Evolutionary conservation across 2,888 invertebrate species (phyloP), one percentile per base, ranked within the genome.

Genomic region (Rhabditoides inermis): DNA sequence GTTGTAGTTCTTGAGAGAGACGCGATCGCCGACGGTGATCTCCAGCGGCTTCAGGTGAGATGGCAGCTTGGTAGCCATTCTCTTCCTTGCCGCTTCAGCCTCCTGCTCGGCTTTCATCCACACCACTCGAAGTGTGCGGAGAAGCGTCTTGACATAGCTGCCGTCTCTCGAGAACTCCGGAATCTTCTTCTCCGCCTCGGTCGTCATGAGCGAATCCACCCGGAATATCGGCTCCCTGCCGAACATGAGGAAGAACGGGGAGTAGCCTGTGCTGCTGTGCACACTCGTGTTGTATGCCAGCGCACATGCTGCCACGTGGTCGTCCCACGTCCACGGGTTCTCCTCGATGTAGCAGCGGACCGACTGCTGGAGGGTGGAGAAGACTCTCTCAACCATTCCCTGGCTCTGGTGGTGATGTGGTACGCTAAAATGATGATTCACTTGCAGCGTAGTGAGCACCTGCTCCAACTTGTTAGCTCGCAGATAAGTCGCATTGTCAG

Each of bases 401-500:
- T 75, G 66, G 0, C 63, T 55, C 25, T 51, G 50, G 6, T 52
- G 52, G 41, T 53, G 49, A 42, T 65, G 68, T 1, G 62, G 56
- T 0, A 59, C 56, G 5, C 55, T 58, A n/a, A 41, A 51, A 12
- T 41, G 28, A 7, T 61, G 59, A 1, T 51, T 49, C 3, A 63
- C 59, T 0, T 53, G 26, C 2, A 68, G 42, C 53, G 56, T 32
- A 25, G 49, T 37, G 25, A 55, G 58, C 3, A 70, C 37, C 4
- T 52, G 45, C 35, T 27, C n/a, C 37, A 55, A 57, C 1, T 45
- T 26, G 20, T 50, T 56, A 2, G 45, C 32, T 1, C 49, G 45
- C 42, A 75, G 71, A 15, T 50, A 50, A 3, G 55, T 41, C 2
- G 66, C 72, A 23, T 60, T 56, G 48, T 76, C 76, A 0, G 65